phyloP scores from a whole-genome alignment of 2,888 invertebrate genomes.

The Trissolcus japonicus region DNA sequence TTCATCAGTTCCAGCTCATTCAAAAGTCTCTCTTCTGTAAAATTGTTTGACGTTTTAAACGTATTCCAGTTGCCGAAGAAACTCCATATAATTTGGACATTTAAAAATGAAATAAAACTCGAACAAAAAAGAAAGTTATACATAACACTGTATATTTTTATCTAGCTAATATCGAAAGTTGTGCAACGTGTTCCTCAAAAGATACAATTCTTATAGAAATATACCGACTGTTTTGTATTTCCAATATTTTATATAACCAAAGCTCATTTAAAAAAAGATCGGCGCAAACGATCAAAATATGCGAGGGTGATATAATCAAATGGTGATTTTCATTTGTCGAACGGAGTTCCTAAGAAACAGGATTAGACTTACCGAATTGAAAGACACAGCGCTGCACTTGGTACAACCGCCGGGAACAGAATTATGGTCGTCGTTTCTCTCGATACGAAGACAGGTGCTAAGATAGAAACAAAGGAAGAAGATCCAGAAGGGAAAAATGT shows the following conservation, averaged over 20 bases:
- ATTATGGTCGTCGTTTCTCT: constrained; percentile 50
- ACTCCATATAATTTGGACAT: too few species aligned
- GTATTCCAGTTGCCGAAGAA: too few species aligned
- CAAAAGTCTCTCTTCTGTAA: background rate
- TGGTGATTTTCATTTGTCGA: constrained; percentile 14
- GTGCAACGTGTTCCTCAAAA: too few species aligned
- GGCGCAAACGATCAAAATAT: background rate
- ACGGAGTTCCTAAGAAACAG: constrained; percentile 10
- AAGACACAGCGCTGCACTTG: background rate
- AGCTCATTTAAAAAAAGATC: background rate
- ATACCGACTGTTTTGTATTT: background rate
- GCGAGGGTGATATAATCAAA: constrained; percentile 13
- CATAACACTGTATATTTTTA: too few species aligned
- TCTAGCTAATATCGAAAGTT: too few species aligned
- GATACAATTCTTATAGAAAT: background rate
- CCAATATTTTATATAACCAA: background rate
- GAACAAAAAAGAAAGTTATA: too few species aligned
- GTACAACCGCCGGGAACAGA: constrained; percentile 25
- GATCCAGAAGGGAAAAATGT: constrained; percentile 26
- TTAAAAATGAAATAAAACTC: too few species aligned
- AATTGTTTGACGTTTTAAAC: too few species aligned
- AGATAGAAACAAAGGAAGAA: constrained; percentile 53
- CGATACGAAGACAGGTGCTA: constrained; percentile 45
- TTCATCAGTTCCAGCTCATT: too few species aligned
- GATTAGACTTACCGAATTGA: constrained; percentile 32